These are phyloP conservation scores for Drosophila ironensis DNA, from an alignment of 1,140 invertebrate genomes.

Conservation along the genomic window DNA sequence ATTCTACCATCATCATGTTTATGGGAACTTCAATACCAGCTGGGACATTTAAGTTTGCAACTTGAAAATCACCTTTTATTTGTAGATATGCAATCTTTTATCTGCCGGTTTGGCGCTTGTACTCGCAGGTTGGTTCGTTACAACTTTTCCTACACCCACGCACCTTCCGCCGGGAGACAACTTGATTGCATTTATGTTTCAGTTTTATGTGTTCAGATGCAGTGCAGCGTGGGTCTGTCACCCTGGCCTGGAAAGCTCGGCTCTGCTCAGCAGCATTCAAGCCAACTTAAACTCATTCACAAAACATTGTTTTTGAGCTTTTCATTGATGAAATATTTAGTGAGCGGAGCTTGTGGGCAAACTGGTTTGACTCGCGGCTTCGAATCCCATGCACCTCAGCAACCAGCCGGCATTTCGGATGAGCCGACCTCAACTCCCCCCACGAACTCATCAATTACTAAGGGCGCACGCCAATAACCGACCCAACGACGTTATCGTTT, in stretches of 20 bases:
- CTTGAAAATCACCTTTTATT: conserved; percentile 54
- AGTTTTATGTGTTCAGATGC: conserved; percentile 18
- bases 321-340: conserved; percentile 46
- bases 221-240: conserved; percentile 51
- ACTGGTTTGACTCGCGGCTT: conserved; percentile 26
- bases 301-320: conserved; percentile 5
- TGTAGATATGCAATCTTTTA: conserved; percentile 14
- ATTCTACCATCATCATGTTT: no score
- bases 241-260: conserved; percentile 30
- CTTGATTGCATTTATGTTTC: conserved; percentile 7
- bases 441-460: conserved; percentile 56
- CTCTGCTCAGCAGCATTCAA: conserved; percentile 33
- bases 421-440: conserved; percentile 3
- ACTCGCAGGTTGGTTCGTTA: background rate
- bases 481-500: conserved; percentile 6
- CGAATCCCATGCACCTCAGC: no score
- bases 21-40: no score
- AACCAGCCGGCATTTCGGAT: no score
- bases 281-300: conserved; percentile 39
- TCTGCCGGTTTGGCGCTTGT: background rate
- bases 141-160: background rate
- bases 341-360: conserved; percentile 44
- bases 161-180: background rate
- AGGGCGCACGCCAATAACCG: conserved; percentile 11
- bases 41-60: no score